Evolutionary conservation across 2,797 vertebrate genomes (phyloP), one percentile per base, ranked within the genome.

Genomic region (Betta splendens): DNA sequence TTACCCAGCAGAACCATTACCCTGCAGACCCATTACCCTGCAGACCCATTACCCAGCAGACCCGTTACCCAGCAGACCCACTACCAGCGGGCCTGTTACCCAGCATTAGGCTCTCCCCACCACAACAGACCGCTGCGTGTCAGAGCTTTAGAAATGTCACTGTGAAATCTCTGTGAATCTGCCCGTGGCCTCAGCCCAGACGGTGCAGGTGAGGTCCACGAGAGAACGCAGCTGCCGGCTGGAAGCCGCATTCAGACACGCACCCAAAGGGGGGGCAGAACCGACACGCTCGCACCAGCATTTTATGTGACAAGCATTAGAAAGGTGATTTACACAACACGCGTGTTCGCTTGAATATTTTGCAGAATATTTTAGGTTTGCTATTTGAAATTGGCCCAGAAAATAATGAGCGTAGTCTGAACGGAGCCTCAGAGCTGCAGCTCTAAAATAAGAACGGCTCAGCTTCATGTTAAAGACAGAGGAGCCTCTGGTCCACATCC

Each of bases 231-330:
- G 72, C 79, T 88, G 86, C 83, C 85, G 77, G 48, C 63, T 67
- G 72, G 76, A 90, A 91, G 77, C 66, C 18, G 71, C 91, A 92
- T 93, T 92, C 89, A 91, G 85, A 88, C 92, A 92, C 85, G 86
- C 81, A 90, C 84, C 61, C 51, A 63, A 69, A 69, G 72, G 78
- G n/a, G n/a, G n/a, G n/a, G n/a, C n/a, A 79, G 59, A 59, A 65
- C 60, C 28, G 87, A 89, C 84, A 88, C 70, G 77, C 83, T 85
- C 83, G 72, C 76, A 81, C 85, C 89, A 91, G 90, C 88, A 85
- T 89, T 92, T 91, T 88, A 90, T 87, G 84, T 90, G 91, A 92
- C 91, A 91, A 90, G 88, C 89, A 90, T 89, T 89, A 87, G 91
- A 89, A 92, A 91, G 86, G 77, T 87, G 89, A 91, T 93, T 91